A percentile compares a stretch with the other conserved stretches of the same genome.
Conservation (phyloP, 2,888 invertebrate genomes). For the Argyresthia goedartella region DNA sequence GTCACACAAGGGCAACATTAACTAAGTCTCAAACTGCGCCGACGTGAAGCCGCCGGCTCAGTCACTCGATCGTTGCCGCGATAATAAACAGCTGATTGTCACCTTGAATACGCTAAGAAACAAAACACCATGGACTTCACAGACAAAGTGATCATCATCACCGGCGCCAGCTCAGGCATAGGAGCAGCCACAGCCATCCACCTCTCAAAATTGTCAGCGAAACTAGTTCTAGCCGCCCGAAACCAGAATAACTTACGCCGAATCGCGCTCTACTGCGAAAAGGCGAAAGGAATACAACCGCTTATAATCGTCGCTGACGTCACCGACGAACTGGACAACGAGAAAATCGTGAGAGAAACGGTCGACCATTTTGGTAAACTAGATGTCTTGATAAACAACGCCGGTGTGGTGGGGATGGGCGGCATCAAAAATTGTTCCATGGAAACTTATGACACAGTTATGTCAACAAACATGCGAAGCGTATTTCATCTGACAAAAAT, state of each 20-base stretch:
- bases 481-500: constrained; percentile 86
- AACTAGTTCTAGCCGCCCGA: constrained; percentile 72
- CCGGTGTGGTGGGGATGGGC: constrained; percentile 84
- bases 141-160: constrained; percentile 74
- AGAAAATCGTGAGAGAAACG: constrained; percentile 76
- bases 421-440: constrained; percentile 84
- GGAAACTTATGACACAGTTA: constrained; percentile 86
- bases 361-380: constrained; percentile 77
- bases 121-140: constrained; percentile 62
- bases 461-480: constrained; percentile 87
- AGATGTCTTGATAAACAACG: constrained; percentile 88
- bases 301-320: constrained; percentile 74
- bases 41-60: not conserved
- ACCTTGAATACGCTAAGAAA: not conserved
- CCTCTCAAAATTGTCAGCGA: constrained; percentile 75
- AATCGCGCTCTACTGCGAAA: constrained; percentile 61
- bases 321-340: constrained; percentile 75
- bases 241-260: constrained; percentile 42
- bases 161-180: constrained; percentile 82
- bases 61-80: not conserved
- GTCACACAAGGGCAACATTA: not conserved
- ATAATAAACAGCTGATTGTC: not conserved
- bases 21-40: not conserved
- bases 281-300: constrained; percentile 67
- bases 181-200: constrained; percentile 78